Evolutionary conservation across 1,140 invertebrate genomes (phyloP).

Genomic region (Drosophila pachea): DNA sequence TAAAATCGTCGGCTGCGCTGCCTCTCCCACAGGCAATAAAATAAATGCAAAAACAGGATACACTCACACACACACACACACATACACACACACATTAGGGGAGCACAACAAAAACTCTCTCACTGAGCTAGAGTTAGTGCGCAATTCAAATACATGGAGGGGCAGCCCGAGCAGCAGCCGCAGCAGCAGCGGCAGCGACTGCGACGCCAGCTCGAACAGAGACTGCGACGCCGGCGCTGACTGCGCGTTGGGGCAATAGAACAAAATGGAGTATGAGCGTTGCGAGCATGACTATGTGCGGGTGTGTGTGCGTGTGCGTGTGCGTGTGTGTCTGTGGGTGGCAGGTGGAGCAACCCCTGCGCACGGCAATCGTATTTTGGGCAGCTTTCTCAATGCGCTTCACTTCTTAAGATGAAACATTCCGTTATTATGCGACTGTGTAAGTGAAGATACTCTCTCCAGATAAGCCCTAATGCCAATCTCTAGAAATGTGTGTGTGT

Average conservation of each 20-base stretch:
- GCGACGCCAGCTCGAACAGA: constrained; percentile 14
- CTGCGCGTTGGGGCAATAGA: constrained; percentile 60
- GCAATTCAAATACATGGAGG: constrained; percentile 76
- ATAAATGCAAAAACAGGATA: constrained; percentile 54
- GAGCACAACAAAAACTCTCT: constrained; percentile 27
- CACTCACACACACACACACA: constrained; percentile 27
- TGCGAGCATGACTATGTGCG: constrained; percentile 12
- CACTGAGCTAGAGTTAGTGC: constrained; percentile 75
- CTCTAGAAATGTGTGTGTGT: background rate
- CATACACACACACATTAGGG: constrained; percentile 20
- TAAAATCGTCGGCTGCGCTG: constrained; percentile 63
- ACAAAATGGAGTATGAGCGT: constrained; percentile 61
- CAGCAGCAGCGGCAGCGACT: constrained; percentile 19
- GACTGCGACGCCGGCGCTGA: constrained; percentile 33
- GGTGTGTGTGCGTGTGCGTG: constrained; percentile 7
- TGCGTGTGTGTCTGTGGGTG: constrained; percentile 10
- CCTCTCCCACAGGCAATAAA: constrained; percentile 54
- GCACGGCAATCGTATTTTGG: constrained; percentile 9
- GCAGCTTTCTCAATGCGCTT: constrained; percentile 1
- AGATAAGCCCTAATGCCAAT: constrained; percentile 8
- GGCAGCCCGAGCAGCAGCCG: constrained; percentile 37
- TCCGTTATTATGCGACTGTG: background rate
- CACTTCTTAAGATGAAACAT: constrained; percentile 20
- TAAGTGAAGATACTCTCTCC: constrained; percentile 23
- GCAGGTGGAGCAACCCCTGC: constrained; percentile 27